Base-by-base conservation (phyloP, 2,888 invertebrate species). In the Nectonema munidae region DNA sequence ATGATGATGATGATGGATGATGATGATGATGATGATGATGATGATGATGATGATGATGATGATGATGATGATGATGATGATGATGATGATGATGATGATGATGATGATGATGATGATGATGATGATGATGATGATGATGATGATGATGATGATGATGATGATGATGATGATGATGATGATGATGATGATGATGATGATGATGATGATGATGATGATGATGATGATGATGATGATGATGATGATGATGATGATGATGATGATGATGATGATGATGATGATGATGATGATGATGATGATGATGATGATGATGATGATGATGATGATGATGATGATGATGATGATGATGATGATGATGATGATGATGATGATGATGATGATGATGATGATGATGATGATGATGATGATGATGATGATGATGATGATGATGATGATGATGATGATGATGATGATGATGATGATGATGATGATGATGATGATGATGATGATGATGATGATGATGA, bases 121-220 rank as follows among this genome's bases (percentile, higher is more conserved):
- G 32, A 9, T 32, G 32, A 9, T 32, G 32, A 9, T 32, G 32
- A 9, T 32, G 32, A 9, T 32, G 15, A 9, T 32, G 32, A 9
- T 32, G 32, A 9, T 32, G 32, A 6, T 32, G 32, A 9, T 32
- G 32, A 9, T n/a, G 32, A 9, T 32, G 32, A 9, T 32, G 32
- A 9, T 32, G 15, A 9, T 32, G 32, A 9, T 32, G 32, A 9
- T 32, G 32, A 6, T 32, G 32, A 9, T 32, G 32, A 9, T n/a
- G 32, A 9, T 32, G 32, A 9, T 32, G 32, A 9, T 32, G 15
- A 9, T 32, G 32, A 9, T 32, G 32, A 9, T 32, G 32, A 6
- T 32, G 32, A 9, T 32, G 32, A 9, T n/a, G 32, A 9, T 32
- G 32, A 9, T 32, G 32, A 9, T 32, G 15, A 9, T 32, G 32